These are phyloP conservation scores for Siniperca obscura DNA, from an alignment of 2,797 vertebrate species.

Conservation along the genomic window DNA sequence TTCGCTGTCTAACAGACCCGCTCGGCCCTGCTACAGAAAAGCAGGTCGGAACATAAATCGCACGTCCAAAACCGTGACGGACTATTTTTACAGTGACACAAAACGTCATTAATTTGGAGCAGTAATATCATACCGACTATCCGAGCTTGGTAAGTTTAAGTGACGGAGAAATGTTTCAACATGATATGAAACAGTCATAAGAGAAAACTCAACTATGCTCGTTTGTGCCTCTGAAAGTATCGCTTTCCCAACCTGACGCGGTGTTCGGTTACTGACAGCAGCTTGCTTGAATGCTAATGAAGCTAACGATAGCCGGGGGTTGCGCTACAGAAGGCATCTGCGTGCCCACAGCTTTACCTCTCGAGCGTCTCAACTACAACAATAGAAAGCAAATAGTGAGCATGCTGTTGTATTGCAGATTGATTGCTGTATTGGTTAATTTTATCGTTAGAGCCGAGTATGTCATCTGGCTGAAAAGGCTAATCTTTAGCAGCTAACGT, in stretches of 20 bases:
- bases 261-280: not conserved
- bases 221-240: not conserved
- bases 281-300: conserved; percentile 31
- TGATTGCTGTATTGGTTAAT: accelerated
- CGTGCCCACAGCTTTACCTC: not conserved
- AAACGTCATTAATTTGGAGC: conserved; percentile 45
- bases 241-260: not conserved
- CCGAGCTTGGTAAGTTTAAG: conserved; percentile 56
- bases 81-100: conserved; percentile 63
- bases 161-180: not conserved
- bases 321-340: conserved; percentile 2
- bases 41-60: conserved; percentile 52
- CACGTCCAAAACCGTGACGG: not conserved
- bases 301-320: conserved; percentile 54
- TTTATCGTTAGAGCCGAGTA: not conserved
- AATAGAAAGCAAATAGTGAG: accelerated
- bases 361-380: not conserved
- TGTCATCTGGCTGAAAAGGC: not conserved
- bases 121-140: not conserved
- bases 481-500: not conserved
- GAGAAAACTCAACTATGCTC: accelerated
- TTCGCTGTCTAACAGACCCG: not conserved
- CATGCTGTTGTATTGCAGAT: accelerated
- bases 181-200: accelerated
- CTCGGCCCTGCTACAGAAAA: not conserved